A percentile compares a stretch with the other conserved stretches of the same genome.
Conservation (phyloP, 2,888 invertebrate species). For the Leucophora obtusa region DNA sequence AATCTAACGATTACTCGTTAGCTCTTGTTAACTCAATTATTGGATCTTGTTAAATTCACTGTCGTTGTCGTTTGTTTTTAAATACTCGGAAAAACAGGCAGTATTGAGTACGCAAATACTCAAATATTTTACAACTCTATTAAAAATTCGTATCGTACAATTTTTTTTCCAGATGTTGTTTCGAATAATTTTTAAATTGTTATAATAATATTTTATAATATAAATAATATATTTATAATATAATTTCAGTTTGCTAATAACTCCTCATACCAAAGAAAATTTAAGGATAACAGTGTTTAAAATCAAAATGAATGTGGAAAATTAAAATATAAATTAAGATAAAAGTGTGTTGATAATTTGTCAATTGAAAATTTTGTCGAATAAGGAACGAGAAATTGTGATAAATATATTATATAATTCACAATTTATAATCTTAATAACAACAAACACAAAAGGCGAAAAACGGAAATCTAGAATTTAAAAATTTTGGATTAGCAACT, state of each 20-base stretch:
- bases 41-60: no score
- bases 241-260: not conserved
- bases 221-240: no score
- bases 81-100: no score
- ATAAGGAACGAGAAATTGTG: conserved; percentile 10
- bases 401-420: conserved; percentile 51
- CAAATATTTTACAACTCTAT: not conserved
- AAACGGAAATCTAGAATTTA: not conserved
- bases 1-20: no score
- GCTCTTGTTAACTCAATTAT: no score
- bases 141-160: not conserved
- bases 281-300: no score
- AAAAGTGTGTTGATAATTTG: not conserved
- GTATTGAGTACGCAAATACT: no score
- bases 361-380: conserved; percentile 16
- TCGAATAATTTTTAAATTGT: no score
- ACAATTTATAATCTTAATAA: conserved; percentile 1
- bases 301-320: not conserved
- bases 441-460: not conserved
- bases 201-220: no score
- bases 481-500: no score
- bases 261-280: no score
- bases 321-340: not conserved
- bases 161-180: not conserved
- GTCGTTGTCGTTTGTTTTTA: no score